These are phyloP conservation scores for Antennarius striatus DNA, from an alignment of 2,113 vertebrate species.

Conservation along the genomic window DNA sequence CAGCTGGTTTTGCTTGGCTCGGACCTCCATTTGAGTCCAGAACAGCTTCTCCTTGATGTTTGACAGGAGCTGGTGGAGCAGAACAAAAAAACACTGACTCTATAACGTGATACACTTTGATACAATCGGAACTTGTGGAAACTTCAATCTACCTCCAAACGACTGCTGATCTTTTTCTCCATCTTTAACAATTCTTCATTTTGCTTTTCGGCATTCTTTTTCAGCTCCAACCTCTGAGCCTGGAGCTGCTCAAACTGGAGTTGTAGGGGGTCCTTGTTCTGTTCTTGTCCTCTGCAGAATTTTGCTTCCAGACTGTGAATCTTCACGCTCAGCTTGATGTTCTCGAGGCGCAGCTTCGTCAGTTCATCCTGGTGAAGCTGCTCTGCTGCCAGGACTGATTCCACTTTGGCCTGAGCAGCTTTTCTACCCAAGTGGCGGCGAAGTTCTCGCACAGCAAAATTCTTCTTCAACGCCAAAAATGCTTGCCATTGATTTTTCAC, in stretches of 20 bases:
- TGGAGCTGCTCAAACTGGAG: conserved; percentile 80
- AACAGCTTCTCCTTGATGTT: conserved; percentile 85
- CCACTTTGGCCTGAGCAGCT: conserved; percentile 62
- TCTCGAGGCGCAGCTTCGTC: conserved; percentile 68
- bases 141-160: conserved; percentile 58
- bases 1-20: conserved; percentile 66
- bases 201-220: conserved; percentile 68
- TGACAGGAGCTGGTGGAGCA: conserved; percentile 66
- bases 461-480: conserved; percentile 71
- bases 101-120: not conserved
- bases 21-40: conserved; percentile 76
- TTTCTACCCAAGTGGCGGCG: conserved; percentile 55
- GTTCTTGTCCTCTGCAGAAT: conserved; percentile 63
- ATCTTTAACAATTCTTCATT: conserved; percentile 78
- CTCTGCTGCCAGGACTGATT: conserved; percentile 70
- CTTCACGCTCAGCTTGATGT: conserved; percentile 80
- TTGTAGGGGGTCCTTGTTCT: conserved; percentile 59
- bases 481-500: conserved; percentile 74
- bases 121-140: not conserved
- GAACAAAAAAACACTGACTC: not conserved
- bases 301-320: conserved; percentile 64
- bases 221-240: conserved; percentile 80
- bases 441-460: conserved; percentile 61
- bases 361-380: conserved; percentile 69
- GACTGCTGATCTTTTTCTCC: conserved; percentile 68